Evolutionary conservation across 2,888 invertebrate genomes (phyloP).

Genomic region (Drosophila algonquin): DNA sequence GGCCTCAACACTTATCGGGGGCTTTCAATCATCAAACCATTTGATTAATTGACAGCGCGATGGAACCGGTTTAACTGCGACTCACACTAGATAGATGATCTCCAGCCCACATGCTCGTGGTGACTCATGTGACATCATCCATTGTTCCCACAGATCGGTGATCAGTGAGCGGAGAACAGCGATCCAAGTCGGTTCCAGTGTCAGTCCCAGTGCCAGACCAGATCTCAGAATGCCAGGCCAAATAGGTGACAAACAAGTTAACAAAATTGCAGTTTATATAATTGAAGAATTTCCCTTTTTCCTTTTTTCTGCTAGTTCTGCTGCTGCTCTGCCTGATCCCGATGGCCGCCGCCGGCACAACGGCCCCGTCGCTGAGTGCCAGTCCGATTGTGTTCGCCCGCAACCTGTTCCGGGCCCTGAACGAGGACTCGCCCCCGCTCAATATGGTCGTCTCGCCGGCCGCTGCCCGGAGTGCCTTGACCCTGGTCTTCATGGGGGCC

Average conservation of each 20-base stretch:
- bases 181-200: conserved; percentile 5
- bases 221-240: conserved; percentile 32
- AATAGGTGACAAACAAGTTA: conserved; percentile 10
- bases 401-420: conserved; percentile 57
- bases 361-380: conserved; percentile 31
- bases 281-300: too few species aligned
- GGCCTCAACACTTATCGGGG: too few species aligned
- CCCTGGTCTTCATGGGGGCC: conserved; percentile 89
- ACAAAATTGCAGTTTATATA: too few species aligned
- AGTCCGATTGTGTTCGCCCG: conserved; percentile 53
- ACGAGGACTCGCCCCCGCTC: conserved; percentile 9
- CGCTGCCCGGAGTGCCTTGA: conserved; percentile 88
- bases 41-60: not conserved
- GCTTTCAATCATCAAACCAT: not conserved
- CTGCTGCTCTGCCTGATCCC: conserved; percentile 17
- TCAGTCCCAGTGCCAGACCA: too few species aligned
- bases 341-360: conserved; percentile 52
- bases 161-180: not conserved
- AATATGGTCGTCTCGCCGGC: conserved; percentile 57
- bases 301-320: conserved; percentile 2
- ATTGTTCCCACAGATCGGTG: conserved; percentile 4
- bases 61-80: conserved; percentile 33
- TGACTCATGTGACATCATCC: conserved; percentile 18
- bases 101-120: conserved; percentile 7
- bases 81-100: conserved; percentile 1